Evolutionary conservation across 2,888 invertebrate species (phyloP).

Genomic region (Sarcophaga subvicina): DNA sequence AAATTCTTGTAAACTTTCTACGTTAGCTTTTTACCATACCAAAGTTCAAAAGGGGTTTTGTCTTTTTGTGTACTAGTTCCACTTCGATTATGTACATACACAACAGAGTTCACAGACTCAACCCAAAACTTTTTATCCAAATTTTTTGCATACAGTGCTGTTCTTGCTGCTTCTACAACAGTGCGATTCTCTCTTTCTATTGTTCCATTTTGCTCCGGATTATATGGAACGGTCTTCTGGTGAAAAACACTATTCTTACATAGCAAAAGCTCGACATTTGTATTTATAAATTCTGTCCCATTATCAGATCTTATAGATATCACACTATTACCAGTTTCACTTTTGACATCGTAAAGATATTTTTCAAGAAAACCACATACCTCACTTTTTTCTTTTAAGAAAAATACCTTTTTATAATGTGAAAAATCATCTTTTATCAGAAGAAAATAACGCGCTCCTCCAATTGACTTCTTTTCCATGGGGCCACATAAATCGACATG

Average conservation of each 20-base stretch:
- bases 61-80: constrained; percentile 53
- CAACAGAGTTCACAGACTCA: constrained; percentile 69
- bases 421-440: constrained; percentile 43
- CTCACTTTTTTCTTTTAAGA: constrained; percentile 46
- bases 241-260: constrained; percentile 31
- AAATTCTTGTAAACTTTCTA: constrained; percentile 40
- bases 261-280: constrained; percentile 37
- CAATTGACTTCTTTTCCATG: constrained; percentile 41
- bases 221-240: constrained; percentile 39
- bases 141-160: constrained; percentile 62
- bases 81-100: constrained; percentile 51
- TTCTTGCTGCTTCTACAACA: constrained; percentile 67
- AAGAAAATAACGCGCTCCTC: constrained; percentile 33
- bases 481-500: constrained; percentile 48
- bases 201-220: constrained; percentile 49
- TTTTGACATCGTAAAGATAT: constrained; percentile 35
- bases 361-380: constrained; percentile 27
- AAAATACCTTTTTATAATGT: constrained; percentile 32
- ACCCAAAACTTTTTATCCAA: constrained; percentile 59
- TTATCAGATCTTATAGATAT: constrained; percentile 36
- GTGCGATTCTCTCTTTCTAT: constrained; percentile 64
- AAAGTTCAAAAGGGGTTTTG: constrained; percentile 71
- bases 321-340: constrained; percentile 37
- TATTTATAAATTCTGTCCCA: constrained; percentile 44
- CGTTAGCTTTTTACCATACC: constrained; percentile 36